phyloP scores from a whole-genome alignment of 2,113 vertebrate genomes.

The Polypterus senegalus region DNA sequence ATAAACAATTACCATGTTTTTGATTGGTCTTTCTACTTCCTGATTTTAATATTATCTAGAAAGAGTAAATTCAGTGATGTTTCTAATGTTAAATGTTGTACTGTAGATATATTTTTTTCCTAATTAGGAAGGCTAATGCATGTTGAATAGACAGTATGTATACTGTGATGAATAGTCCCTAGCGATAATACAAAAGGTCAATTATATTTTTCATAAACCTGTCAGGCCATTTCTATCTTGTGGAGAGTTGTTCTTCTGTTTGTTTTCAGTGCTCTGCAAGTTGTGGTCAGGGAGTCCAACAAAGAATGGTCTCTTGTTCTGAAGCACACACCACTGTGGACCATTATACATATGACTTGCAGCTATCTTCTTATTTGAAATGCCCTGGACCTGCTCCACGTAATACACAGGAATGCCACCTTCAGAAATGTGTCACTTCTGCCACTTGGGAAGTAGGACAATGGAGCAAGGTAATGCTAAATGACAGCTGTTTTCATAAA shows the following conservation, averaged over 20 bases:
- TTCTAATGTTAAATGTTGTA: no score
- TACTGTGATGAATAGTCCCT: no score
- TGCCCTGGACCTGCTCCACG: constrained; percentile 52
- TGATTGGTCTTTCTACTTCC: no score
- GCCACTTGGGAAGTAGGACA: constrained; percentile 69
- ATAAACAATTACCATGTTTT: no score
- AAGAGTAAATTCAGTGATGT: no score
- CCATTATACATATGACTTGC: constrained; percentile 22
- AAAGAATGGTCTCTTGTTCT: constrained; percentile 64
- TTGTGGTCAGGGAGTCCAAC: constrained; percentile 57
- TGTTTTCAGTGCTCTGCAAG: constrained; percentile 64
- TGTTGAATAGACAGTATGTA: no score
- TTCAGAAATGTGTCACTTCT: constrained; percentile 48
- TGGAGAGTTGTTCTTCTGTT: background rate
- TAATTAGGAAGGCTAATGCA: no score
- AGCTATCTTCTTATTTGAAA: constrained; percentile 25
- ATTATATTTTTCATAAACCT: no score
- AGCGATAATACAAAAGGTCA: no score
- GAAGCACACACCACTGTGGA: constrained; percentile 30
- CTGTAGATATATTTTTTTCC: no score
- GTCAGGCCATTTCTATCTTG: no score
- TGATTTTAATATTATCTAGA: no score
- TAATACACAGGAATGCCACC: constrained; percentile 46
- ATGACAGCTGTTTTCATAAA: background rate
- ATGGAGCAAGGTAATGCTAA: constrained; percentile 64